phyloP scores from a whole-genome alignment of 2,888 invertebrate genomes.

The Salpingus planirostris region DNA sequence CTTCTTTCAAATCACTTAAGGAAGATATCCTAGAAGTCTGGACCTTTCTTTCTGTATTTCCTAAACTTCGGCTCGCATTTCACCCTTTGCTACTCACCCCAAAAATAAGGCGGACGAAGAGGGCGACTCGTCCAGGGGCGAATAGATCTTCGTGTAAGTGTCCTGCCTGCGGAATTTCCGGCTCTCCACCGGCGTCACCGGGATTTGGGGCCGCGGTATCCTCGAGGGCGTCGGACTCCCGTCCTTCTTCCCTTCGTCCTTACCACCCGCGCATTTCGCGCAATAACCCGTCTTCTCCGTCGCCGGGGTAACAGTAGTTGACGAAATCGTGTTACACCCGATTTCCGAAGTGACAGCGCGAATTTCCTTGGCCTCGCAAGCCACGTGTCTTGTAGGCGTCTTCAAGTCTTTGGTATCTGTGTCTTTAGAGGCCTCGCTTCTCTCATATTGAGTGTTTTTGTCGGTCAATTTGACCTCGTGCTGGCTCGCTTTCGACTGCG shows the following conservation, averaged over 20 bases:
- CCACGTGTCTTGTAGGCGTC: slow-evolving; percentile 21
- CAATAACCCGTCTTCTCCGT: slow-evolving; percentile 18
- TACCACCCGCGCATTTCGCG: slow-evolving; percentile 28
- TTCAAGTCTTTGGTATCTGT: slow-evolving; percentile 35
- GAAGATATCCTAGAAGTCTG: no score
- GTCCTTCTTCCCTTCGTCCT: slow-evolving; percentile 25
- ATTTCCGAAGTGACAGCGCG: slow-evolving; percentile 19
- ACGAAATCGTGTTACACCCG: slow-evolving; percentile 22
- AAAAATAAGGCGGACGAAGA: no score
- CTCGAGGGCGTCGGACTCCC: slow-evolving; percentile 30
- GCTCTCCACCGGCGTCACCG: slow-evolving; percentile 34
- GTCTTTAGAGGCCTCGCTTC: slow-evolving; percentile 20
- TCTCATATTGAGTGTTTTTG: slow-evolving; percentile 33
- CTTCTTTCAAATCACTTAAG: no score
- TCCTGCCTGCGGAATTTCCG: slow-evolving; percentile 39
- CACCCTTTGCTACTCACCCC: no score
- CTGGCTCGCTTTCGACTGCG: slow-evolving; percentile 30
- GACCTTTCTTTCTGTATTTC: no score
- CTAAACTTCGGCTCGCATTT: no score
- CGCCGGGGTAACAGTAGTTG: neutral
- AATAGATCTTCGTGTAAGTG: slow-evolving; percentile 40
- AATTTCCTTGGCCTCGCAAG: slow-evolving; percentile 25
- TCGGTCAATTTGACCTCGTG: slow-evolving; percentile 26
- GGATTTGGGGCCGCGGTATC: slow-evolving; percentile 35
- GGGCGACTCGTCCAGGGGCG: slow-evolving; percentile 18